Conservation (phyloP, 2,888 invertebrate genomes). For the Malachius bipustulatus region DNA sequence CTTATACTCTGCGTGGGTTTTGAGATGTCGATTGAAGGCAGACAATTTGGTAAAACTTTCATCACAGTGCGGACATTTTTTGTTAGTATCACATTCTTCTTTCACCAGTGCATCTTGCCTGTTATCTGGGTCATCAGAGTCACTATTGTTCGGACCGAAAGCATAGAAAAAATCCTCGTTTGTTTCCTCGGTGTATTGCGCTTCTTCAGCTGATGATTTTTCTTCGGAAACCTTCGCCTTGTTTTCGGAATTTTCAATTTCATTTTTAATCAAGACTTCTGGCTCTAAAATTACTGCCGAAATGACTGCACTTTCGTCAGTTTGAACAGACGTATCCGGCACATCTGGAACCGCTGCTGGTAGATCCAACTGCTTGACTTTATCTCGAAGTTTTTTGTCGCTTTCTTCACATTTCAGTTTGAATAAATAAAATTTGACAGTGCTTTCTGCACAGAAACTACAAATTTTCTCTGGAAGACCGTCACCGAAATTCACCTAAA, state of each 20-base stretch:
- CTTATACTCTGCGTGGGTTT: conserved; percentile 28
- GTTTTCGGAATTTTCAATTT: neutral
- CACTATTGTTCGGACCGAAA: conserved; percentile 15
- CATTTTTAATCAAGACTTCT: conserved; percentile 17
- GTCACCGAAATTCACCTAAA: conserved; percentile 39
- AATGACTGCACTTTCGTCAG: conserved; percentile 10
- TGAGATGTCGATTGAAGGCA: conserved; percentile 33
- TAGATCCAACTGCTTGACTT: conserved; percentile 21
- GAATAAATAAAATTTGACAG: conserved; percentile 41
- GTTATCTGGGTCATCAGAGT: conserved; percentile 16
- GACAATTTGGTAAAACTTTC: conserved; percentile 36
- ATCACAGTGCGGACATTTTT: conserved; percentile 37
- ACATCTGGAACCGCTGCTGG: conserved; percentile 11
- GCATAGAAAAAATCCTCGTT: conserved; percentile 14
- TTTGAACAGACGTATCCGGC: neutral
- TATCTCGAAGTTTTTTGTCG: conserved; percentile 32
- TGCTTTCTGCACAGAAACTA: conserved; percentile 40
- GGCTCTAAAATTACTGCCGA: conserved; percentile 22
- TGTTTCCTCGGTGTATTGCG: neutral
- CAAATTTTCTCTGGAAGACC: conserved; percentile 50
- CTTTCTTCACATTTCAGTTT: conserved; percentile 39
- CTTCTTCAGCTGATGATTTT: conserved; percentile 7
- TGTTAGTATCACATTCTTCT: conserved; percentile 13
- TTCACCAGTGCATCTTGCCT: conserved; percentile 12
- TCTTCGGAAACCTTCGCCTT: conserved; percentile 14